Evolutionary conservation across 2,888 invertebrate genomes (phyloP).

Genomic region (Phrixothrix hirtus): DNA sequence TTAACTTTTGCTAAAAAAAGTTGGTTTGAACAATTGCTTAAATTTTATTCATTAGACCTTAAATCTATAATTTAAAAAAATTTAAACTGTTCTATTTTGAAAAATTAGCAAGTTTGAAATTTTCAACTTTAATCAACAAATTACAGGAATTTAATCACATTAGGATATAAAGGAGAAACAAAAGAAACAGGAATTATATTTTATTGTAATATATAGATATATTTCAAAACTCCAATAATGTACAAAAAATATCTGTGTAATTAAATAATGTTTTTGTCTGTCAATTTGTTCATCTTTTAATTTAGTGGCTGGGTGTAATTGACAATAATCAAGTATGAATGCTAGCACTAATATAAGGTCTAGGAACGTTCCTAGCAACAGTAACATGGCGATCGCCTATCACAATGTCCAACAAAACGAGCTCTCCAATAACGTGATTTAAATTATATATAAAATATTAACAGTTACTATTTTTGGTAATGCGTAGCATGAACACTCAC

Average conservation of each 20-base stretch:
- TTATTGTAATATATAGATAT: constrained; percentile 60
- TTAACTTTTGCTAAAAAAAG: too few relatives aligned
- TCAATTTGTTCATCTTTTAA: constrained; percentile 58
- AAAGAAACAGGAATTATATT: constrained; percentile 24
- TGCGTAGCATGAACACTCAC: constrained; percentile 57
- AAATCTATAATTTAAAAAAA: too few relatives aligned
- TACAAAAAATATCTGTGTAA: constrained; percentile 75
- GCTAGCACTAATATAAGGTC: constrained; percentile 53
- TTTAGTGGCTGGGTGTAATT: constrained; percentile 57
- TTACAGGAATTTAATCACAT: too few relatives aligned
- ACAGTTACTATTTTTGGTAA: constrained; percentile 59
- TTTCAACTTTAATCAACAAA: too few relatives aligned
- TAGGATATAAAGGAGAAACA: constrained; percentile 3
- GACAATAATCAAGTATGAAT: constrained; percentile 58
- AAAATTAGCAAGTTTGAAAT: too few relatives aligned
- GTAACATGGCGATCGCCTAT: constrained; percentile 59
- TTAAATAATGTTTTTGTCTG: constrained; percentile 63
- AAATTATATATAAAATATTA: constrained; percentile 60
- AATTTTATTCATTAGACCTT: too few relatives aligned
- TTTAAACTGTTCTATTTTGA: too few relatives aligned
- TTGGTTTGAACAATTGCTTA: too few relatives aligned
- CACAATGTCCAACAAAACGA: constrained; percentile 59
- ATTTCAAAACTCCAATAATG: constrained; percentile 73
- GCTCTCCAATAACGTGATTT: constrained; percentile 57
- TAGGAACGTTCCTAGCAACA: constrained; percentile 56